Evolutionary conservation across 1,140 invertebrate genomes (phyloP), one percentile per base, ranked within the genome.

Genomic region (Solenopsis invicta): DNA sequence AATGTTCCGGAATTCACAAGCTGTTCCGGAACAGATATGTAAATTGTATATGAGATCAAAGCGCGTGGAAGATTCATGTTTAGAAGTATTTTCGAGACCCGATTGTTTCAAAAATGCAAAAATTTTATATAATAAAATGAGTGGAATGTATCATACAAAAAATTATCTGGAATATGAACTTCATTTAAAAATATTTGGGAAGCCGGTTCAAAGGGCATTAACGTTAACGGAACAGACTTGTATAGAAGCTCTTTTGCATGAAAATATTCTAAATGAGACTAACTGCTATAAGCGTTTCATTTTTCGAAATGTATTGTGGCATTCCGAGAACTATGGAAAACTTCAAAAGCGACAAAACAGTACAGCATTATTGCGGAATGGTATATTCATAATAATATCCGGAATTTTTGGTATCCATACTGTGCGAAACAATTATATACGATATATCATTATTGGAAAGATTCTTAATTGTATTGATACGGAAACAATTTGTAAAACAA

Each of bases 31-130:
- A 71, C 67, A 71, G 21, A 71, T 48, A 48, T 71, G 67, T 37
- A 71, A 71, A 71, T 24, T 24, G 8, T 71, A 71, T 71, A 18
- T 71, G n/a, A 71, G 64, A 67, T 67, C 64, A 67, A 67, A 45
- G n/a, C 64, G 64, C 37, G 34, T 45, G n/a, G 67, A 71, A 71
- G 2, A 9, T 71, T 48, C 16, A 24, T 50, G 67, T 24, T 50
- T 29, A 50, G 21, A 71, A 13, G 45, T 71, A 4, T 48, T 71
- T 71, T 71, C 67, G 6, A 71, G 21, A 71, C 37, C 34, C 45
- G 67, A 24, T 50, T 50, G 45, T 71, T 71, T 50, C 37, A 0
- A 67, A 66, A 50, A 48, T 71, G 34, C 45, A 16, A 48, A 69
- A 71, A 29, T 71, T 71, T 71, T 71, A 50, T 50, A 71, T 50